Base-by-base conservation (phyloP, 2,113 vertebrate species). In the Tragelaphus scriptus region DNA sequence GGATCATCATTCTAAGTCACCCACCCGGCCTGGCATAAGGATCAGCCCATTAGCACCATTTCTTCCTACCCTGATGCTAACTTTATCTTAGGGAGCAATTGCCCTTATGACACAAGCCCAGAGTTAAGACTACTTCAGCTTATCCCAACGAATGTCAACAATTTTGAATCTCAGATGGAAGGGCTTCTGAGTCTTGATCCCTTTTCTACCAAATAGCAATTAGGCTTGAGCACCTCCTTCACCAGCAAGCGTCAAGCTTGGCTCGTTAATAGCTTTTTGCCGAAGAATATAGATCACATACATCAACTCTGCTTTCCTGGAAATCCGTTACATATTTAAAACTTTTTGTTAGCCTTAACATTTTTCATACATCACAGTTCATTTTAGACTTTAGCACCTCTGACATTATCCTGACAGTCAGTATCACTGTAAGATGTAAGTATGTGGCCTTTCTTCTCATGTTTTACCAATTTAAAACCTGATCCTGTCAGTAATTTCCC, bases 291-390 rank as follows among this genome's bases (percentile, higher is more conserved):
- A 44, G 3, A 32, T 79, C 16, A 59, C 49, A 85, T 56, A 26
- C 6, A 90, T n/a, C 93, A 87, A 94, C 90, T 95, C 79, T 93
- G 49, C 90, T 85, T 91, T 86, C 85, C 56, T 61, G 25, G 47
- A 94, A 95, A 85, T 23, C 55, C 12, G 19, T 85, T 94, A 92
- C 47, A 88, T 88, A 92, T 95, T 97, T 92, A 81, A 49, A 97
- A 44, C 32, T 94, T 97, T 97, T 92, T 92, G 92, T 96, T 97
- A 97, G 88, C 81, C 84, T 97, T 97, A 97, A 95, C 94, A 97
- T 82, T 97, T 97, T 96, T 97, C 51, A 80, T 92, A 44, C 7
- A 95, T 92, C 92, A 88, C 32, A 85, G 65, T 91, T 95, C 90
- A 68, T 94, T 97, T 88, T 94, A 94, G 58, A 97, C 53, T 94